Evolutionary conservation across 1,140 invertebrate species (phyloP).

Genomic region (Tigriopus japonicus): DNA sequence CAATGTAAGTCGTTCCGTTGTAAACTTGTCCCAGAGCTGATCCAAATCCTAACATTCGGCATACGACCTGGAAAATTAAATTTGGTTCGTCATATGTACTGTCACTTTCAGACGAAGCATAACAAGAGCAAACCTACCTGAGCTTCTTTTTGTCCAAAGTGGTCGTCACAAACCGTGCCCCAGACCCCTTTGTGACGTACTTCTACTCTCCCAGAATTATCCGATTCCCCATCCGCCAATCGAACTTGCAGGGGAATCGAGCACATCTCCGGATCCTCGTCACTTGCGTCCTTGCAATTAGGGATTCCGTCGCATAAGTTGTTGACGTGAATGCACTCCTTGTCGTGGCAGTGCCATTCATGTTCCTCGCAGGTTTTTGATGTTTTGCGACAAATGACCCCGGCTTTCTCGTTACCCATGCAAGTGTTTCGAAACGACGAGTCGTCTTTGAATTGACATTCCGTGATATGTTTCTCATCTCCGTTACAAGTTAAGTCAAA

Average conservation of each 20-base stretch:
- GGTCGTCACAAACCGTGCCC: conserved; percentile 15
- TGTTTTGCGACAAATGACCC: background rate
- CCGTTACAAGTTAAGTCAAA: conserved; percentile 42
- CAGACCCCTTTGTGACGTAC: conserved; percentile 2
- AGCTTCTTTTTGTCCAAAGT: conserved; percentile 17
- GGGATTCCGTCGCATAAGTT: conserved; percentile 11
- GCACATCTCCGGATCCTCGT: background rate
- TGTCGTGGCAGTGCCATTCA: conserved; percentile 1
- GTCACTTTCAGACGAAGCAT: too few relatives aligned
- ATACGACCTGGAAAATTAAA: too few relatives aligned
- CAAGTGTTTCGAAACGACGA: background rate
- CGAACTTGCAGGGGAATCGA: background rate
- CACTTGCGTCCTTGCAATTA: conserved; percentile 1
- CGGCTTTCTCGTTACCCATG: background rate
- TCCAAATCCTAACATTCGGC: background rate
- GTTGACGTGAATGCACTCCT: conserved; percentile 1
- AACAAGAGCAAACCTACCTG: conserved; percentile 10
- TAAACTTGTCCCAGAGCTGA: background rate
- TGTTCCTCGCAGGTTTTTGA: background rate
- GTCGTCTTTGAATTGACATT: conserved; percentile 35
- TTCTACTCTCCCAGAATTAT: background rate
- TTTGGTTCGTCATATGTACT: too few relatives aligned
- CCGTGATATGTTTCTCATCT: conserved; percentile 40
- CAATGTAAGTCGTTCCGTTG: background rate
- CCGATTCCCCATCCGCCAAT: background rate